Conservation (phyloP, 2,113 vertebrate genomes). For the Tyto alba region DNA sequence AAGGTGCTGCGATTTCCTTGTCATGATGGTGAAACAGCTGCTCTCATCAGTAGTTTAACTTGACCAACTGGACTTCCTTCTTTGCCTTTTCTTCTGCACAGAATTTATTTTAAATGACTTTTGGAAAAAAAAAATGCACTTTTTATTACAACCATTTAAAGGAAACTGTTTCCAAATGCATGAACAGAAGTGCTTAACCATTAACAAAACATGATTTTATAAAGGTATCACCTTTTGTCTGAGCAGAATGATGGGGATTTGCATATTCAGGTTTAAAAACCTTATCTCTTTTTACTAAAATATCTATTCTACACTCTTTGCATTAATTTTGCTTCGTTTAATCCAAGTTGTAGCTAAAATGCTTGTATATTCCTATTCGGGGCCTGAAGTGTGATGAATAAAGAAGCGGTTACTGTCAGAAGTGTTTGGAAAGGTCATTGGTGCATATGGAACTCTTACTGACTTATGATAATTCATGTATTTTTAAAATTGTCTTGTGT, state of each 20-base stretch:
- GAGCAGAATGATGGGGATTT: neutral
- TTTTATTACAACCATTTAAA: neutral
- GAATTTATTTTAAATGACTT: neutral
- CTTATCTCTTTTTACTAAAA: neutral
- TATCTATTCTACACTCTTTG: neutral
- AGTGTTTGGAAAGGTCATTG: conserved; percentile 23
- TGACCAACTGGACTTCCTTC: neutral
- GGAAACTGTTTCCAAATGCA: neutral
- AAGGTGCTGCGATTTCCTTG: neutral
- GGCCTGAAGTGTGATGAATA: conserved; percentile 41
- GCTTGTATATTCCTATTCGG: neutral
- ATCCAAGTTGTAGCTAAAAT: conserved; percentile 5
- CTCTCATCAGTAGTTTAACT: neutral
- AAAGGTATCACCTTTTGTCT: neutral
- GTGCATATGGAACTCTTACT: neutral
- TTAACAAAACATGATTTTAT: neutral
- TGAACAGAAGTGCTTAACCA: neutral
- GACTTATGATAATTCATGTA: neutral
- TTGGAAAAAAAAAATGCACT: neutral
- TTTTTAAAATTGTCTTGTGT: conserved; percentile 32
- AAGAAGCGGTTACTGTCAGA: conserved; percentile 41
- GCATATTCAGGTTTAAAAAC: neutral
- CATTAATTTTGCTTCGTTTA: neutral
- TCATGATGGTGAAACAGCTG: neutral
- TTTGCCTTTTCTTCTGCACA: neutral